phyloP scores from a whole-genome alignment of 2,113 vertebrate species.

The Progne subis region DNA sequence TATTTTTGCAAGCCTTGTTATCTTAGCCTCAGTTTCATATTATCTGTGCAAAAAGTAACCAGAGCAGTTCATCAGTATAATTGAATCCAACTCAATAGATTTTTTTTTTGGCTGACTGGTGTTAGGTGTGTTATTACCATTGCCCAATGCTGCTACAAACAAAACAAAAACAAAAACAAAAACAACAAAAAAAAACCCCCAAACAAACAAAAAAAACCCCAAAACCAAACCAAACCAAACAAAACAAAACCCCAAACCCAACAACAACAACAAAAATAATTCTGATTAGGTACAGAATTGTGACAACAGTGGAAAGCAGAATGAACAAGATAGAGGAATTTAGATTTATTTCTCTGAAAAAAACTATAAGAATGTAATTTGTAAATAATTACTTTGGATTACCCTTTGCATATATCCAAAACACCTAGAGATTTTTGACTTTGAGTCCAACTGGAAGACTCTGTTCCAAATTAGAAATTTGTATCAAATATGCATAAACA shows the following conservation, averaged over 20 bases:
- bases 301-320: background rate
- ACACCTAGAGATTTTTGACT: background rate
- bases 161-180: too few species aligned
- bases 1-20: conserved; percentile 11
- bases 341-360: background rate
- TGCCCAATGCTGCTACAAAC: background rate
- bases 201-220: too few species aligned
- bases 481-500: background rate
- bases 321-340: background rate
- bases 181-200: too few species aligned
- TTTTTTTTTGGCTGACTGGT: background rate
- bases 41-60: background rate
- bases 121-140: background rate
- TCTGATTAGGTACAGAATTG: background rate
- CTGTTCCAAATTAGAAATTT: background rate
- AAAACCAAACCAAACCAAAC: too few species aligned
- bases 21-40: background rate
- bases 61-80: background rate
- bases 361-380: background rate
- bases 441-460: background rate
- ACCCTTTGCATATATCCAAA: background rate
- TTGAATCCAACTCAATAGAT: background rate
- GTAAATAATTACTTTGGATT: background rate
- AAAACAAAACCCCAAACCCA: too few species aligned
- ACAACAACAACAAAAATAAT: too few species aligned